Evolutionary conservation across 2,113 vertebrate genomes (phyloP).

Genomic region (Sorex araneus): DNA sequence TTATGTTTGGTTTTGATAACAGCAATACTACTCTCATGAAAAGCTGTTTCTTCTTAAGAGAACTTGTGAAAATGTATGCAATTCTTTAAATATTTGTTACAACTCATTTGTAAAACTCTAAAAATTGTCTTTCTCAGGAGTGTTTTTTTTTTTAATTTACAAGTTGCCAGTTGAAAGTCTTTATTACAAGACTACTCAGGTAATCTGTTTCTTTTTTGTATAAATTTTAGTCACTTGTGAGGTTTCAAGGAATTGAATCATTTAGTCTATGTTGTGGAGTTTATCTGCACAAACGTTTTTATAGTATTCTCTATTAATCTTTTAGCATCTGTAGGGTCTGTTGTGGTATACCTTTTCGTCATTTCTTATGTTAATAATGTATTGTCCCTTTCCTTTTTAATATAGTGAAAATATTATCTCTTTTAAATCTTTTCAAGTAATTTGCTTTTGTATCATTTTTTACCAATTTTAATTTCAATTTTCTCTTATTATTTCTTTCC

Average conservation of each 20-base stretch:
- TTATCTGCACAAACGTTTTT: not conserved
- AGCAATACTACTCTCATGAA: not conserved
- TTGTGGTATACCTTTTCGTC: not conserved
- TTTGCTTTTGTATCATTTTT: not conserved
- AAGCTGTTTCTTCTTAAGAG: not conserved
- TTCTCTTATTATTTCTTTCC: not conserved
- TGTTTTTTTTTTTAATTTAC: not conserved
- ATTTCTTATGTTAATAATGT: not conserved
- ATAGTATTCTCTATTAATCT: not conserved
- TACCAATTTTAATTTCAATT: not conserved
- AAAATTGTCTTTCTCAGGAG: not conserved
- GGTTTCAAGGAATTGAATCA: not conserved
- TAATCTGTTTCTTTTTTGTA: not conserved
- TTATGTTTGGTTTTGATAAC: not conserved
- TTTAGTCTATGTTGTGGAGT: not conserved
- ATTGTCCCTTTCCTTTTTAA: not conserved
- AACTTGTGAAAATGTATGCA: not conserved
- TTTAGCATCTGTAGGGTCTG: not conserved
- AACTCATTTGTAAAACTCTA: not conserved
- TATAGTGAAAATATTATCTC: not conserved
- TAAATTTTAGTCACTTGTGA: not conserved
- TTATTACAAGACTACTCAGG: not conserved
- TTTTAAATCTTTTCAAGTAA: not conserved
- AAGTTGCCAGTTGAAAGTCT: not conserved
- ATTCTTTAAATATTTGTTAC: conserved; percentile 1